Percentiles rank a stretch among this genome's conserved stretches.
These are phyloP conservation scores for Phalacrocorax carbo DNA, from an alignment of 2,113 vertebrate species.

Conservation along the genomic window DNA sequence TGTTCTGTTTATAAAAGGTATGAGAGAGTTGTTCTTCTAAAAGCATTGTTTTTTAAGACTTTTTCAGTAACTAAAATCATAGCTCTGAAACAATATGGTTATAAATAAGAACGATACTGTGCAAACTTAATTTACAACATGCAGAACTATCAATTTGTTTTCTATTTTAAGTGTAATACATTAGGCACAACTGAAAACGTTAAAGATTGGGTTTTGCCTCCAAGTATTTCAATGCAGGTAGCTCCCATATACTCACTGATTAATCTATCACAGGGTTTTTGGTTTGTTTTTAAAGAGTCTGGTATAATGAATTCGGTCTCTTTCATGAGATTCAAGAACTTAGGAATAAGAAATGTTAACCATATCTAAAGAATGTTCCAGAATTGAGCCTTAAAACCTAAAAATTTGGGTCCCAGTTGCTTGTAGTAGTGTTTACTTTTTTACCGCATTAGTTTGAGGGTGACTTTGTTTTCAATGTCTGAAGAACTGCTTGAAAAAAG, in stretches of 20 bases:
- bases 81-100: neutral
- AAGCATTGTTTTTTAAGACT: neutral
- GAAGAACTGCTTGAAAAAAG: constrained; percentile 10
- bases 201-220: neutral
- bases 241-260: neutral
- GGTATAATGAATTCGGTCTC: neutral
- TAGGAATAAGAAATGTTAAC: neutral
- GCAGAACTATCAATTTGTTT: neutral
- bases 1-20: neutral
- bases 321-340: neutral
- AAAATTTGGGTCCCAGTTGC: neutral
- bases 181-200: neutral
- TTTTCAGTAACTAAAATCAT: neutral
- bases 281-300: neutral
- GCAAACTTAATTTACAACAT: neutral
- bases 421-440: neutral
- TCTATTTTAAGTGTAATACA: neutral
- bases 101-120: neutral
- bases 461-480: neutral
- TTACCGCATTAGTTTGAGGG: neutral
- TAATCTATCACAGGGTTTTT: rapidly evolving
- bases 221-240: neutral
- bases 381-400: neutral
- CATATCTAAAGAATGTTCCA: neutral
- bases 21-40: neutral